Conservation (phyloP, 2,113 vertebrate genomes). For the Pomatorhinus ruficollis region DNA sequence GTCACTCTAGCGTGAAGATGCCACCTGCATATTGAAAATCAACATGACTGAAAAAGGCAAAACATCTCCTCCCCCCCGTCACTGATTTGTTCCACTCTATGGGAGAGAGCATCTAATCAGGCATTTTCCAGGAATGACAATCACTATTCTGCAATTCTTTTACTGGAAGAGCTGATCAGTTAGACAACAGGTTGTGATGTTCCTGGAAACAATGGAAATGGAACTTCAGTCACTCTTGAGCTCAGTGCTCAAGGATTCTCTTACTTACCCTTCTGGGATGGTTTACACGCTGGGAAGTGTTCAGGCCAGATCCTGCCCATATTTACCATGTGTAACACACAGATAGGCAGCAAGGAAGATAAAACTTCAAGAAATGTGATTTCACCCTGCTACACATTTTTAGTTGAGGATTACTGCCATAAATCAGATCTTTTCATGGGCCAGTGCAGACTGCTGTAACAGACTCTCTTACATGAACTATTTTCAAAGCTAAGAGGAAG, state of each 20-base stretch:
- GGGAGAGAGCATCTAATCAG: neutral
- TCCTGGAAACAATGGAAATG: neutral
- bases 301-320: neutral
- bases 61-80: neutral
- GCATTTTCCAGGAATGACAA: neutral
- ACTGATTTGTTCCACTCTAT: neutral
- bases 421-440: neutral
- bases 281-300: neutral
- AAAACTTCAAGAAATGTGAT: neutral
- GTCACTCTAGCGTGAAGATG: neutral
- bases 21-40: neutral
- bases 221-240: neutral
- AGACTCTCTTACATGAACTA: neutral
- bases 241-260: neutral
- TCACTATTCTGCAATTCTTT: neutral
- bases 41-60: neutral
- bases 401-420: neutral
- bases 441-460: neutral
- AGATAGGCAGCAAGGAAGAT: neutral
- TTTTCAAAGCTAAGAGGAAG: neutral
- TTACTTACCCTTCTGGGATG: neutral
- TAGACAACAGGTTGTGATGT: neutral
- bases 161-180: neutral
- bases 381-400: neutral
- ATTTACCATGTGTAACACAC: neutral